Evolutionary conservation across 2,797 vertebrate species (phyloP).

Genomic region (Gallinago nigripennis): DNA sequence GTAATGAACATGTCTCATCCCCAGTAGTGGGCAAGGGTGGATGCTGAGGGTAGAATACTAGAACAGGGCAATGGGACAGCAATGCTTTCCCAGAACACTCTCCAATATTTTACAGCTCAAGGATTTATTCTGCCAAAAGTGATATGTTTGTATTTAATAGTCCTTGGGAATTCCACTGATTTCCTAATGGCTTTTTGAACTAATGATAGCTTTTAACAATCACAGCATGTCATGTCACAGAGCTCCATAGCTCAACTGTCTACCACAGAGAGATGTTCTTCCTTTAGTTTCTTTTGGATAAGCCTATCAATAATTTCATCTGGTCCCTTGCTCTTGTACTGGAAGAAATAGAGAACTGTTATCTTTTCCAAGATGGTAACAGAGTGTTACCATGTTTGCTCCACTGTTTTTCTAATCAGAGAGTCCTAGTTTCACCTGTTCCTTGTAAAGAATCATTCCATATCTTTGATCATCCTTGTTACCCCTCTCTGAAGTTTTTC

Average conservation of each 20-base stretch:
- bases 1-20: not conserved
- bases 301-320: not conserved
- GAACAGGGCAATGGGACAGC: not conserved
- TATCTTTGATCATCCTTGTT: not conserved
- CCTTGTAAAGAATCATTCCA: not conserved
- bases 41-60: not conserved
- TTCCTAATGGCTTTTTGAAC: not conserved
- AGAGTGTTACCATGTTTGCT: not conserved
- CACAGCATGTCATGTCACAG: not conserved
- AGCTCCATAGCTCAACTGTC: not conserved
- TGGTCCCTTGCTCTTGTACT: not conserved
- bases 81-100: not conserved
- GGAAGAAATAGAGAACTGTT: not conserved
- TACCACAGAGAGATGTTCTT: not conserved
- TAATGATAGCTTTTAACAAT: not conserved
- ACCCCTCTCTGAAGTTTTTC: not conserved
- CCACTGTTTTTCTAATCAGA: not conserved
- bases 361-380: not conserved
- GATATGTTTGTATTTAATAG: not conserved
- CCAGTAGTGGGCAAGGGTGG: not conserved
- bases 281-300: not conserved
- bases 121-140: not conserved
- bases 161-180: not conserved
- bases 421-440: not conserved
- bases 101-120: not conserved